These are phyloP conservation scores for Danio kyathit DNA, from an alignment of 2,797 vertebrate species.

Conservation along the genomic window DNA sequence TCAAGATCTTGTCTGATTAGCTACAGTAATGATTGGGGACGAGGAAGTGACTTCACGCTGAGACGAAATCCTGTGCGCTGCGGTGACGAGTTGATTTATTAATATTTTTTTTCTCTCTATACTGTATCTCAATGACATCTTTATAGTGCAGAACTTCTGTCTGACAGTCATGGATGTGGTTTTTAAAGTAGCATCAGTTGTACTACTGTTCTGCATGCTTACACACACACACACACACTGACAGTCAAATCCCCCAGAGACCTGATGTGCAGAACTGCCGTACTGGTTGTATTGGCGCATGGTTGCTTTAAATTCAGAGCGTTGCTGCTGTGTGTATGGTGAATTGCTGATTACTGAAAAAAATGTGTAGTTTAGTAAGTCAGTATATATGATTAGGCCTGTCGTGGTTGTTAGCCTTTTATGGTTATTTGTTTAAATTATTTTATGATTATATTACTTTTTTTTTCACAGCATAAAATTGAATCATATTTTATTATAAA, in stretches of 20 bases:
- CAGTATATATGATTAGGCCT: too few relatives aligned
- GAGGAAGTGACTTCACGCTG: background rate
- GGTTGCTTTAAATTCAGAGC: constrained; percentile 16
- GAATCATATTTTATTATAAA: too few relatives aligned
- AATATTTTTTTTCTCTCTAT: background rate
- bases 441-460: too few relatives aligned
- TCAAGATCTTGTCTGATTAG: constrained; percentile 1
- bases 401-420: too few relatives aligned
- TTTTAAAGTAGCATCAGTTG: constrained; percentile 25
- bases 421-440: too few relatives aligned
- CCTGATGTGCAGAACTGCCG: constrained; percentile 31
- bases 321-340: background rate
- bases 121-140: background rate
- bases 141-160: constrained; percentile 13
- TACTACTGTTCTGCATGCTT: constrained; percentile 26
- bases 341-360: background rate
- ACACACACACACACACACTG: background rate
- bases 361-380: too few relatives aligned
- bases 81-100: background rate
- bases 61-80: background rate
- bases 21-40: background rate
- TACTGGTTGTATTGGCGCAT: background rate
- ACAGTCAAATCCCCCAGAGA: constrained; percentile 34
- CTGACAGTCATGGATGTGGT: constrained; percentile 26
- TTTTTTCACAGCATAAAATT: too few relatives aligned